These are phyloP conservation scores for Anneissia japonica DNA, from an alignment of 35 echinoderm and acorn worm genomes.

Conservation along the genomic window DNA sequence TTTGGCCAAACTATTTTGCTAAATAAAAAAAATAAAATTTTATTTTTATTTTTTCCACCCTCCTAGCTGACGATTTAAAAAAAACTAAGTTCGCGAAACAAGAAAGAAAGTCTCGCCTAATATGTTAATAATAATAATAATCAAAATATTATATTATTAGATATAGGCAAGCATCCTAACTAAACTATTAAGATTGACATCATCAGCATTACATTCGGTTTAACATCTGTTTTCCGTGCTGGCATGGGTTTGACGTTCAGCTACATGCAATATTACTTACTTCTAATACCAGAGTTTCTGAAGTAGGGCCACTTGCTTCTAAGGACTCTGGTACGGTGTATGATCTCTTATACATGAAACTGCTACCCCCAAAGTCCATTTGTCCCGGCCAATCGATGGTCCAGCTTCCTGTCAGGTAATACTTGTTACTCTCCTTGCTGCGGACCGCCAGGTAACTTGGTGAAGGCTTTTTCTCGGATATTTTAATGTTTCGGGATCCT, in stretches of 20 bases:
- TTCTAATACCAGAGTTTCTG: conserved; percentile 71
- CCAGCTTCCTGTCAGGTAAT: conserved; percentile 93
- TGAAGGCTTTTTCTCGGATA: conserved; percentile 48
- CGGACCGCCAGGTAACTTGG: conserved; percentile 81
- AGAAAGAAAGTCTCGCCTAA: background rate
- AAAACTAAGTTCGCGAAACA: too few species aligned
- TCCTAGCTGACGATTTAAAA: too few species aligned
- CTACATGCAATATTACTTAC: conserved; percentile 30
- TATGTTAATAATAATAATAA: background rate
- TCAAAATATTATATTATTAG: background rate
- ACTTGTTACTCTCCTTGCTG: conserved; percentile 53
- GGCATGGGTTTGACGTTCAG: too few species aligned
- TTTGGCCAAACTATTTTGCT: too few species aligned
- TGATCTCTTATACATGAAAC: conserved; percentile 62
- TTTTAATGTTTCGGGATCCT: conserved; percentile 69
- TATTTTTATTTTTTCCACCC: too few species aligned
- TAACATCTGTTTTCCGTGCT: too few species aligned
- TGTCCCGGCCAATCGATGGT: conserved; percentile 95
- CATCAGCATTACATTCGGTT: background rate
- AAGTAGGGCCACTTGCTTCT: conserved; percentile 56
- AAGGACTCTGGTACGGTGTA: conserved; percentile 73
- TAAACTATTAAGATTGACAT: background rate
- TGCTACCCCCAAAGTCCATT: conserved; percentile 79
- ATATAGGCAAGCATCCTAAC: background rate
- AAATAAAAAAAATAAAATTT: too few species aligned